A percentile compares a stretch with the other conserved stretches of the same genome.
These are phyloP conservation scores for Ispidina picta DNA, from an alignment of 2,797 vertebrate species.

Conservation along the genomic window DNA sequence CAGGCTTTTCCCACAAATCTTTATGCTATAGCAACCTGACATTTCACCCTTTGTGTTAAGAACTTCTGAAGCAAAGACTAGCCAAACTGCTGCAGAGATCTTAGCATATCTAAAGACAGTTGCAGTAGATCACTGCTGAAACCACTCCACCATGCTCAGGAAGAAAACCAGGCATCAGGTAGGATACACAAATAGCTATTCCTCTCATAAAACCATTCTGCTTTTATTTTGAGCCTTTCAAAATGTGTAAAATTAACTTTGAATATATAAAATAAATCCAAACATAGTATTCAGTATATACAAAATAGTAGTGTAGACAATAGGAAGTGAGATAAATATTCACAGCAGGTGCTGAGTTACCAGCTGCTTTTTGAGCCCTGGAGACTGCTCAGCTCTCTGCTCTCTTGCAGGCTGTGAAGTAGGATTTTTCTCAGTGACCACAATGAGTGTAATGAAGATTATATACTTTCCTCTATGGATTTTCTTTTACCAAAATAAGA, in stretches of 20 bases:
- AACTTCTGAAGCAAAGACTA: background rate
- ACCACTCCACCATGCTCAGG: background rate
- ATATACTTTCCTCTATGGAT: background rate
- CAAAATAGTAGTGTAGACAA: background rate
- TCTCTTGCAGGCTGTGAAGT: background rate
- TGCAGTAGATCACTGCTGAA: background rate
- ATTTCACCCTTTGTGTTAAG: background rate
- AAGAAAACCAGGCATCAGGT: background rate
- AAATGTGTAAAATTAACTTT: background rate
- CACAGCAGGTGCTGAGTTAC: background rate
- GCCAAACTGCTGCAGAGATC: background rate
- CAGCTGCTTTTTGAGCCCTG: background rate
- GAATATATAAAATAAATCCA: background rate
- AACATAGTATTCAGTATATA: background rate
- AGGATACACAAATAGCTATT: background rate
- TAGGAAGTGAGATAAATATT: background rate
- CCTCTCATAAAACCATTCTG: background rate
- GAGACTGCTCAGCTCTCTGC: background rate
- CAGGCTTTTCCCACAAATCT: background rate
- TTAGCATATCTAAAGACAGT: background rate
- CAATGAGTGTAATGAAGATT: background rate
- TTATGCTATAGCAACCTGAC: background rate
- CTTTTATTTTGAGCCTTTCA: background rate
- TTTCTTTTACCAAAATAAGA: background rate
- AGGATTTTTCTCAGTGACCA: background rate